A percentile compares a stretch with the other conserved stretches of the same genome.
phyloP scores from a whole-genome alignment of 1,140 invertebrate genomes.

The Habropoda laboriosa region DNA sequence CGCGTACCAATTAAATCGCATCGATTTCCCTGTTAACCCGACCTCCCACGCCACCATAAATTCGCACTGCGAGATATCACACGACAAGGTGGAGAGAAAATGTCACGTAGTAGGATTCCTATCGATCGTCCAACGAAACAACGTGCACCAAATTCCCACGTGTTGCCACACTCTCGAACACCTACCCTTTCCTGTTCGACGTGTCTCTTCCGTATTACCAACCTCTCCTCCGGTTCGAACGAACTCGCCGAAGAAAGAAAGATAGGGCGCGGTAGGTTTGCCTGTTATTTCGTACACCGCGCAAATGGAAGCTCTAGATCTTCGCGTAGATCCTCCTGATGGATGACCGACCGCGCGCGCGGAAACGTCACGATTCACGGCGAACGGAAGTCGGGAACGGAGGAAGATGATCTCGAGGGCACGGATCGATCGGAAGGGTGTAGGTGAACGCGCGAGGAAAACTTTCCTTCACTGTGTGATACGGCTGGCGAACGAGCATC shows the following conservation, averaged over 20 bases:
- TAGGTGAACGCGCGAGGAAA: background rate
- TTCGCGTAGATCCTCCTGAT: background rate
- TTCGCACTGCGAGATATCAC: background rate
- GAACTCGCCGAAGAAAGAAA: too few species aligned
- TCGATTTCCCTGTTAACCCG: conserved; percentile 6
- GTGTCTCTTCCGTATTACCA: conserved; percentile 1
- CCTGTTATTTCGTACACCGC: background rate
- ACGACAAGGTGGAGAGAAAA: background rate
- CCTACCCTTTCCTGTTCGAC: background rate
- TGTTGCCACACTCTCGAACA: background rate
- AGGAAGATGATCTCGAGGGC: conserved; percentile 27
- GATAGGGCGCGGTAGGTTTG: background rate
- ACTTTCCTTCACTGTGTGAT: background rate
- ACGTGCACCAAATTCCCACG: conserved; percentile 18
- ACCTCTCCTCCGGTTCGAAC: accelerated
- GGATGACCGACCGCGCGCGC: background rate
- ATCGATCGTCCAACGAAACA: conserved; percentile 7
- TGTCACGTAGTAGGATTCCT: background rate
- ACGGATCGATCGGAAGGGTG: background rate
- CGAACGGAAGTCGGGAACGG: background rate
- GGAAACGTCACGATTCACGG: background rate
- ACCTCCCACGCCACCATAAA: background rate
- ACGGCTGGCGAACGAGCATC: conserved; percentile 64
- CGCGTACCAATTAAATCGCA: background rate
- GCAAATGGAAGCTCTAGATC: background rate